These are phyloP conservation scores for Dasypus novemcinctus DNA, from an alignment of 2,113 vertebrate species.

Conservation along the genomic window DNA sequence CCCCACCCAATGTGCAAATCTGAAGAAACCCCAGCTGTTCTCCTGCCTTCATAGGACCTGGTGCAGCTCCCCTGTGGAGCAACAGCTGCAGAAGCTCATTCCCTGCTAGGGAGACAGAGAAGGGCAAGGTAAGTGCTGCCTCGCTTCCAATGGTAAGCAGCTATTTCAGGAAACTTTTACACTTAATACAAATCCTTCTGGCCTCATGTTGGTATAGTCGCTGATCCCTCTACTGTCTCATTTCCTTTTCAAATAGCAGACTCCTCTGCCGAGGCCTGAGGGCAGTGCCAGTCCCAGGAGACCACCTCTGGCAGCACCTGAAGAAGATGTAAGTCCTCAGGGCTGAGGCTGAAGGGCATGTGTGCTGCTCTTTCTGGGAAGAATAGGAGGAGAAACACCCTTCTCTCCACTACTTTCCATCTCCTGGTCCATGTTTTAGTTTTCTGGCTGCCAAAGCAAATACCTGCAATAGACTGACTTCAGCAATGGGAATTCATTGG, in stretches of 20 bases:
- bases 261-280: conserved; percentile 81
- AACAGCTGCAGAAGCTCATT: conserved; percentile 91
- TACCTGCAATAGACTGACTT: too few relatives aligned
- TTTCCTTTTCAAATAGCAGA: conserved; percentile 80
- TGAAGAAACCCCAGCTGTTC: background rate
- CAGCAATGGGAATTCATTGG: too few relatives aligned
- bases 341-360: conserved; percentile 45
- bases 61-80: conserved; percentile 37
- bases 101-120: conserved; percentile 83
- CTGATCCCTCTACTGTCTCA: conserved; percentile 72
- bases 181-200: conserved; percentile 21
- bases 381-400: conserved; percentile 32
- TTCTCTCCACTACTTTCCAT: too few relatives aligned
- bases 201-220: too few relatives aligned
- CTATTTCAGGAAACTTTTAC: background rate
- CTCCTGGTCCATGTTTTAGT: background rate
- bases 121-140: conserved; percentile 83
- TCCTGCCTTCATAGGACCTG: conserved; percentile 28
- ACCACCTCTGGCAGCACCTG: conserved; percentile 80
- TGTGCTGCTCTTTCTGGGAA: conserved; percentile 54
- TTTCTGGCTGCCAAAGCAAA: too few relatives aligned
- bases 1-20: background rate
- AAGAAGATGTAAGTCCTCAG: conserved; percentile 88
- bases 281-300: conserved; percentile 71
- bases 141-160: background rate